Base-by-base conservation (phyloP, 1,140 invertebrate genomes). In the Lasaia peninsularis region DNA sequence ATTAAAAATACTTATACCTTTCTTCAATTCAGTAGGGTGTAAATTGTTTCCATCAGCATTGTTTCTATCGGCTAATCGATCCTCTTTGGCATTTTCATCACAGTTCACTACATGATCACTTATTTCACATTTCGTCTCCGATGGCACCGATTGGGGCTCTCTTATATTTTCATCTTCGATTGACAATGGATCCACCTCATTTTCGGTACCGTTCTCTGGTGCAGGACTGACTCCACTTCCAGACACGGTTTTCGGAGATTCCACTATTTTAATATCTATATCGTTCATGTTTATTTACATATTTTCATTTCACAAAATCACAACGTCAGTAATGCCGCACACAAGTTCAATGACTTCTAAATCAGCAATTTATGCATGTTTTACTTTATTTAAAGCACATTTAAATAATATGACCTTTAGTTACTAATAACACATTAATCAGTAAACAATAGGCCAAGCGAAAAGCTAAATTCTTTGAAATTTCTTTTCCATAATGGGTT, bases 241-340 rank as follows among this genome's bases (percentile, higher is more conserved):
- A 67, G 56, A 59, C 70, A 71, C 66, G 57, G 75, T 73, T 70
- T 84, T 84, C 52, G 73, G 76, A 75, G 78, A 79, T 75, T 88
- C 85, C 69, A 75, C 79, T 79, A 80, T 77, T 79, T 86, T 88
- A 67, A 88, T 80, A 63, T 75, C 81, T 84, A 83, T 86, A 84
- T 86, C 86, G 77, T 88, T 86, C 86, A 88, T 88, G 79, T 86
- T 88, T 87, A 87, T 87, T 87, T 86, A 88, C 85, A 88, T 88
- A 84, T 81, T 88, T 88, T 73, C 77, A 70, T 79, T 60, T 70
- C 71, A 69, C 67, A 73, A 28, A 80, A 62, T 74, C 74, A 85
- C 75, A 75, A 70, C 78, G 71, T 75, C 73, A 80, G 70, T 73
- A 85, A 65, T 28, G 78, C 82, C 75, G 80, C 70, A 69, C 57